phyloP scores from a whole-genome alignment of 2,888 invertebrate genomes.

The Cephalotes varians region DNA sequence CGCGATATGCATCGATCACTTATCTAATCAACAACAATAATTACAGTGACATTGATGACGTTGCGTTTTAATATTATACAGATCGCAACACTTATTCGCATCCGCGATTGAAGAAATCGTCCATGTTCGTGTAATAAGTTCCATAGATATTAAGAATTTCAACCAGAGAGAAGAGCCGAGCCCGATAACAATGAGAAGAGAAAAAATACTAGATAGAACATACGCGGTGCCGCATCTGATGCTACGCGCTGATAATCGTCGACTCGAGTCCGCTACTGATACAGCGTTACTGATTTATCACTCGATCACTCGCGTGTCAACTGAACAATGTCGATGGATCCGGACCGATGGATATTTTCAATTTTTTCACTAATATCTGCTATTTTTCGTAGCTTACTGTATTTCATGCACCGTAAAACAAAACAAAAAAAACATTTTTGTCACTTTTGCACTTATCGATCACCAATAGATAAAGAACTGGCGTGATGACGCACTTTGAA shows the following conservation, averaged over 20 bases:
- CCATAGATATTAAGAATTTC: conserved; percentile 63
- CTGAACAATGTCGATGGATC: background rate
- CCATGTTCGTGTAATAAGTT: conserved; percentile 62
- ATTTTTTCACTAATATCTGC: background rate
- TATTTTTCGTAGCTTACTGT: background rate
- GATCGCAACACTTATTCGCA: conserved; percentile 62
- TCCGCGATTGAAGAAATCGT: conserved; percentile 65
- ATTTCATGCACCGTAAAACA: background rate
- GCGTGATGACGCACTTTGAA: background rate
- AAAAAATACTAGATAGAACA: conserved; percentile 14
- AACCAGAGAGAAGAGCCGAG: conserved; percentile 50
- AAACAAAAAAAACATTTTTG: background rate
- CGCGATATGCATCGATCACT: conserved; percentile 53
- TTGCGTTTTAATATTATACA: conserved; percentile 58
- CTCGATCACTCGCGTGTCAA: conserved; percentile 3
- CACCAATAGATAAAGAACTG: background rate
- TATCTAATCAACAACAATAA: conserved; percentile 60
- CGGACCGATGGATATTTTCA: no score
- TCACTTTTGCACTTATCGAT: conserved; percentile 14
- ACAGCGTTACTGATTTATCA: conserved; percentile 1
- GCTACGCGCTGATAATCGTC: background rate
- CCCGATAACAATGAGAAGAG: conserved; percentile 42
- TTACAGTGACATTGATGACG: conserved; percentile 54
- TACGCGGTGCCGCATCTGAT: background rate
- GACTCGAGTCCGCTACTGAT: background rate